These are phyloP conservation scores for Planococcus citri DNA, from an alignment of 1,140 invertebrate species.

Conservation along the genomic window DNA sequence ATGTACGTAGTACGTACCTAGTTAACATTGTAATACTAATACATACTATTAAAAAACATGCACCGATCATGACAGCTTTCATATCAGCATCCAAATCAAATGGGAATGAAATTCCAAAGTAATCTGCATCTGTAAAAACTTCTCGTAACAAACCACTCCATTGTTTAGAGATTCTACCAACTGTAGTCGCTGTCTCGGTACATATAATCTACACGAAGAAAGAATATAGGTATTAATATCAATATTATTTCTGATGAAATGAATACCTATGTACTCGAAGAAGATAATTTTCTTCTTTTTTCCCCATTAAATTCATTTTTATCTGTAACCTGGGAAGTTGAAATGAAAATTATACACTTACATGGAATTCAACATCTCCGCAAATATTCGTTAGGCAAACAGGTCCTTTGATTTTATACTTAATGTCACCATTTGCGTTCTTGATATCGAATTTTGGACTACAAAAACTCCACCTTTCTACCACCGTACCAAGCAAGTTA, in stretches of 20 bases:
- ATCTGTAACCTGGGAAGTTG: too few species aligned
- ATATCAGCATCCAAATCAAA: slow-evolving; percentile 66
- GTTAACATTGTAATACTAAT: slow-evolving; percentile 18
- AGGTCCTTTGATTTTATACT: slow-evolving; percentile 73
- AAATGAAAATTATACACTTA: slow-evolving; percentile 27
- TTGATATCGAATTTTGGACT: slow-evolving; percentile 65
- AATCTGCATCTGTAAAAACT: slow-evolving; percentile 60
- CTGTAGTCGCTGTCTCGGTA: slow-evolving; percentile 44
- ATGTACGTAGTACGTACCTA: too few species aligned
- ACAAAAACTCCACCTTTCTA: slow-evolving; percentile 74
- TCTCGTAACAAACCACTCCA: slow-evolving; percentile 58
- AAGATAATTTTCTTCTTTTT: too few species aligned
- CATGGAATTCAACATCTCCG: slow-evolving; percentile 60
- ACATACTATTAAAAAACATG: slow-evolving; percentile 57
- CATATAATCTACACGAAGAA: slow-evolving; percentile 30
- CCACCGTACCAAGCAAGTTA: slow-evolving; percentile 57
- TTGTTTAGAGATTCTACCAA: slow-evolving; percentile 65
- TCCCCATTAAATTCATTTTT: too few species aligned
- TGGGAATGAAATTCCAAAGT: slow-evolving; percentile 67
- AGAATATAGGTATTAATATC: background rate
- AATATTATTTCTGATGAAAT: too few species aligned
- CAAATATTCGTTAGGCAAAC: slow-evolving; percentile 64
- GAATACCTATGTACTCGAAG: too few species aligned
- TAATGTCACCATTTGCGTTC: slow-evolving; percentile 58
- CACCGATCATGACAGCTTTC: slow-evolving; percentile 65